Base-by-base conservation (phyloP, 1,140 invertebrate species). In the Octopus sinensis region DNA sequence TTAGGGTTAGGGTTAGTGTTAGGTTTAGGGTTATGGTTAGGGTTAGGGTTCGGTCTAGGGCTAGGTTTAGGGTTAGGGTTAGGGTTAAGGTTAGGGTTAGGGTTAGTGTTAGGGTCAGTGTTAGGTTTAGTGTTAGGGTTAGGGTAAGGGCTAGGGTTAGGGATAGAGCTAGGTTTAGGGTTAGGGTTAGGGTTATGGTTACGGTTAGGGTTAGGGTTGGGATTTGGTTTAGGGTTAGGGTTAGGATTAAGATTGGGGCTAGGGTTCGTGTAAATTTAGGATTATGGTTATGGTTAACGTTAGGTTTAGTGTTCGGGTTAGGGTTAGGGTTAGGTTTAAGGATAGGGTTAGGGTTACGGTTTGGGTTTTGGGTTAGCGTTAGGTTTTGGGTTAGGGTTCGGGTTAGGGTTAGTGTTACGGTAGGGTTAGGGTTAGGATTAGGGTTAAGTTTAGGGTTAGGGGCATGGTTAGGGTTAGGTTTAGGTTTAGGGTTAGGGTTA, bases 321-420 rank as follows among this genome's bases (percentile, higher is more conserved):
- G 30, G 76, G 76, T 17, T 76, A n/a, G 43, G 76, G 76, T 17
- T 76, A n/a, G 43, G 30, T 9, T 9, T 12, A n/a, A 30, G 76
- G 76, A 9, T 76, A 10, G 43, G 76, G 76, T 17, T 17, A n/a
- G 43, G 76, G 76, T 17, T 76, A n/a, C 10, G 76, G 10, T 17
- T 76, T 12, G 43, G 76, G 76, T 17, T 76, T 76, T n/a, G 76
- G 76, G 76, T 76, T 76, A 76, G 76, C 9, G 76, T 76, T 76
- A 76, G 76, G 76, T 9, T 76, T 9, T 76, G 30, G 76, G 76
- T 76, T 76, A 76, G 76, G 76, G 76, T 76, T 76, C 9, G 30
- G 10, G 9, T 68, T 68, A n/a, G 62, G 62, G 62, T 68, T 68
- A 68, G 9, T 9, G 62, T 68, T 68, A 68, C 9, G 62, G 9